Conservation (phyloP, 2,888 invertebrate species). For the Aleiodes leptofemur region DNA sequence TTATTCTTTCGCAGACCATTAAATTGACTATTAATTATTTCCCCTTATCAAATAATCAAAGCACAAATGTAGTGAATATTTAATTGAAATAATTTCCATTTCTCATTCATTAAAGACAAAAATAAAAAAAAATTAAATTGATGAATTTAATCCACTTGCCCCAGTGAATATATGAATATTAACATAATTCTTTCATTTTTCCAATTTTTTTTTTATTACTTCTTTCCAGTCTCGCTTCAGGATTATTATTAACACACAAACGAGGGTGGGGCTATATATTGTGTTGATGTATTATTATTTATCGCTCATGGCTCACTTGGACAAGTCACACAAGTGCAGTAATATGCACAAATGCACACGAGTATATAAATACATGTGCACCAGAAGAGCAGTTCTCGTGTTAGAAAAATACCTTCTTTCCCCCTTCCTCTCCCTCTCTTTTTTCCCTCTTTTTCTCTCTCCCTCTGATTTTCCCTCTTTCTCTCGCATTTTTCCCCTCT, state of each 20-base stretch:
- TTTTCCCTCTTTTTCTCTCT: constrained; percentile 5
- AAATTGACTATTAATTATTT: too few species aligned
- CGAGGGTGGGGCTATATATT: neutral
- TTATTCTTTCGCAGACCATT: too few species aligned
- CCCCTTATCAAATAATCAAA: too few species aligned
- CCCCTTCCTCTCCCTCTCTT: constrained; percentile 15
- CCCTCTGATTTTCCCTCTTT: constrained; percentile 36
- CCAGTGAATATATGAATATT: constrained; percentile 6
- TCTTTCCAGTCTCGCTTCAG: too few species aligned
- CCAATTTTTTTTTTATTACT: neutral
- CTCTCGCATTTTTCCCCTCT: constrained; percentile 29
- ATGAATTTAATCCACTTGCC: neutral
- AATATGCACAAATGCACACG: constrained; percentile 43
- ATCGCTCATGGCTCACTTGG: constrained; percentile 14
- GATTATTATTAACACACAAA: neutral
- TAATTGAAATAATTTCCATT: too few species aligned
- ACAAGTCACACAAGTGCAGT: constrained; percentile 36
- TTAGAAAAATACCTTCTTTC: constrained; percentile 20
- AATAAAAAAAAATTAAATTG: too few species aligned
- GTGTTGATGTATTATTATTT: constrained; percentile 32
- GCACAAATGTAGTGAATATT: too few species aligned
- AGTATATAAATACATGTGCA: constrained; percentile 49
- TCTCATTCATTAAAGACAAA: too few species aligned
- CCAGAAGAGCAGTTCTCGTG: constrained; percentile 39
- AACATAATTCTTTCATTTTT: constrained; percentile 11